Base-by-base conservation (phyloP, 2,888 invertebrate species). In the Temnothorax ravouxi region DNA sequence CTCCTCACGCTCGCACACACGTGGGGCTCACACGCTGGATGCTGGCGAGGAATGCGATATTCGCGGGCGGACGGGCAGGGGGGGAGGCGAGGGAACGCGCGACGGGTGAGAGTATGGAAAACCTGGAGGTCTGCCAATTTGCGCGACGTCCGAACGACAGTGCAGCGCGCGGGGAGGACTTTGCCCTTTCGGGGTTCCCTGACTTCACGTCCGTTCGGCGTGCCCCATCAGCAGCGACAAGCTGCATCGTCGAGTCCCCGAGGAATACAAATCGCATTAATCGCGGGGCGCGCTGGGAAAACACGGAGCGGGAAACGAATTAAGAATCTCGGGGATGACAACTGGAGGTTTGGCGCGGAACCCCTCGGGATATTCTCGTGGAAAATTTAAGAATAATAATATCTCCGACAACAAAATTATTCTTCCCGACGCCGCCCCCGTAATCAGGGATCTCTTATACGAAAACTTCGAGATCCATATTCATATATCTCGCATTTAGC, bases 61-160 rank as follows among this genome's bases (percentile, higher is more conserved):
- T 50, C 67, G 69, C 44, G 54, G n/a, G 88, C 82, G 52, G 34
- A 34, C 34, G 34, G 34, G 34, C 34, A 6, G 34, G 34, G 6
- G 25, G 34, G 34, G 5, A 6, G 34, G 25, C 62, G 85, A 71
- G 47, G 61, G 80, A 71, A 67, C 44, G 79, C 44, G 79, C 81
- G 81, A 67, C 86, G 76, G 84, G 89, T 79, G 84, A 88, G 86
- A 86, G 82, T 86, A 84, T 85, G 80, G 88, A 54, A 87, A 89
- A 88, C 87, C 91, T 91, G 91, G 91, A 89, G 82, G 84, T 64
- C 79, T 75, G 91, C 91, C 91, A 91, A 91, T 91, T 89, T 88
- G 88, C 87, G 88, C 88, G 84, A 91, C 88, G 88, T 91, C 88
- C 88, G 86, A 91, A 87, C 87, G 86, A 81, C 72, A 44, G 75